Evolutionary conservation across 2,797 vertebrate species (phyloP).

Genomic region (Distichodus sexfasciatus): DNA sequence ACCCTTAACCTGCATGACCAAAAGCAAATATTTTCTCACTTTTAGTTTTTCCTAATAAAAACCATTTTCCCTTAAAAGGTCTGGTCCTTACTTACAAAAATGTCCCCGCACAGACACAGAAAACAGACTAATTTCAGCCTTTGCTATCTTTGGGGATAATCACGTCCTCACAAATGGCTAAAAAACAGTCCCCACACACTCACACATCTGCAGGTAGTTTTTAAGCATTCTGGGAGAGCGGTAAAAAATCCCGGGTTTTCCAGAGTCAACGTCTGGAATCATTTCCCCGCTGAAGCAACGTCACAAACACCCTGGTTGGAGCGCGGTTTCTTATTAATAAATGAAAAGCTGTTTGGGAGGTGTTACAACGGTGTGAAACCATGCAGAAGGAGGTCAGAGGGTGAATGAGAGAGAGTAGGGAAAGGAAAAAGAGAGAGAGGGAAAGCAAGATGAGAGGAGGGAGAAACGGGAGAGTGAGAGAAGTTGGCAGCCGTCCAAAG

Average conservation of each 20-base stretch:
- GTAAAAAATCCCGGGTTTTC: slow-evolving; percentile 36
- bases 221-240: background rate
- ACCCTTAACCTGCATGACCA: too few species aligned
- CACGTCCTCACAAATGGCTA: too few species aligned
- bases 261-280: slow-evolving; percentile 45
- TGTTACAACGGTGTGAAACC: slow-evolving; percentile 56
- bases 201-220: too few species aligned
- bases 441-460: slow-evolving; percentile 36
- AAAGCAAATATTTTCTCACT: too few species aligned
- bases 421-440: slow-evolving; percentile 11
- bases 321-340: slow-evolving; percentile 62
- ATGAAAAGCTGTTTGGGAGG: slow-evolving; percentile 58
- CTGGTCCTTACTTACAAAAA: too few species aligned
- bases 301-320: slow-evolving; percentile 42
- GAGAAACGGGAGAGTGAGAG: slow-evolving; percentile 28
- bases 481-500: slow-evolving; percentile 58
- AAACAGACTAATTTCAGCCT: too few species aligned
- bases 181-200: too few species aligned
- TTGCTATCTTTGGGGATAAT: too few species aligned
- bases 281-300: slow-evolving; percentile 23
- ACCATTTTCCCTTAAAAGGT: too few species aligned
- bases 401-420: slow-evolving; percentile 9
- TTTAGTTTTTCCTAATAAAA: too few species aligned
- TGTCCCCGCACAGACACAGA: too few species aligned
- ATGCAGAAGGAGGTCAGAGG: slow-evolving; percentile 47